Percentiles rank a stretch among this genome's conserved stretches.
Conservation (phyloP, 2,797 vertebrate species). For the Pyrocephalus nanus region DNA sequence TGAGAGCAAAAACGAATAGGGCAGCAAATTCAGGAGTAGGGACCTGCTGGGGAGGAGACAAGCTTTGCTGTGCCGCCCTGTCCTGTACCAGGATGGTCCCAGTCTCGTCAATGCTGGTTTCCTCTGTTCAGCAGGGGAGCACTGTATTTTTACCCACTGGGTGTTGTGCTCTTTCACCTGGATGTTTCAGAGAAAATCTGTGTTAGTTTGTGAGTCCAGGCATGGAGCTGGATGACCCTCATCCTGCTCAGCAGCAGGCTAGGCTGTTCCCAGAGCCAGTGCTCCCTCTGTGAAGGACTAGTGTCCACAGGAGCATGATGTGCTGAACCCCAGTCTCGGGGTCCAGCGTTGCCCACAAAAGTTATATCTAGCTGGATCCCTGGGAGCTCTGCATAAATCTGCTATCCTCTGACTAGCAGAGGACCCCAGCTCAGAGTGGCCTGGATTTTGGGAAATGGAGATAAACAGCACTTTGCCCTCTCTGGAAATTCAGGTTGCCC, state of each 20-base stretch:
- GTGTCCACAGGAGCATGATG: background rate
- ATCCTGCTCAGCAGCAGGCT: background rate
- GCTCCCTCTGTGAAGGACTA: background rate
- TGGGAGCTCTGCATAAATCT: background rate
- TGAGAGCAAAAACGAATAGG: accelerated
- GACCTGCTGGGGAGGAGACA: background rate
- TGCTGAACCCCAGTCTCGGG: background rate
- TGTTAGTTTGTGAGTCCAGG: background rate
- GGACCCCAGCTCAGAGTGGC: background rate
- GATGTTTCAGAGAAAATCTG: background rate
- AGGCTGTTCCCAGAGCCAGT: background rate
- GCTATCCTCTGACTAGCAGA: background rate
- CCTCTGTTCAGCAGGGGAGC: background rate
- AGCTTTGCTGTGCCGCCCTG: background rate
- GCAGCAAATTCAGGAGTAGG: background rate
- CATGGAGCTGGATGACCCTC: background rate
- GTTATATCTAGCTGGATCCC: background rate
- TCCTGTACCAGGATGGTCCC: background rate
- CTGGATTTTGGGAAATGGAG: background rate
- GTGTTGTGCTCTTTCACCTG: background rate
- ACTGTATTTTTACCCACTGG: background rate
- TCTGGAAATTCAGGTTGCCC: background rate
- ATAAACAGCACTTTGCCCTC: background rate
- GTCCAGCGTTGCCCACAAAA: background rate
- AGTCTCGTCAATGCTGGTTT: background rate